Evolutionary conservation across 2,888 invertebrate species (phyloP).

Genomic region (Meta bourneti): DNA sequence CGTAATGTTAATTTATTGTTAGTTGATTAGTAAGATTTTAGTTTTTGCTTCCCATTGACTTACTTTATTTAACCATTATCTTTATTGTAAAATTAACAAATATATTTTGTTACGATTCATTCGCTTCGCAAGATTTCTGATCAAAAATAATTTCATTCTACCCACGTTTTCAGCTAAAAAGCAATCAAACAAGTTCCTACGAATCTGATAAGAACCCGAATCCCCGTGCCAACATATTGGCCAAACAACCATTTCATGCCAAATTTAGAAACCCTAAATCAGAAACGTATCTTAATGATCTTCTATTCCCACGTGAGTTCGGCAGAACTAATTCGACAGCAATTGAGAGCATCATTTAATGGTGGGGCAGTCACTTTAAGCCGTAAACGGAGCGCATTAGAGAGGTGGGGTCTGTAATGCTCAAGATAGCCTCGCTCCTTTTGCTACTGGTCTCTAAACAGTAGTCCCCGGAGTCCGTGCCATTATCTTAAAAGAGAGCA

Average conservation of each 20-base stretch:
- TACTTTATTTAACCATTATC: no score
- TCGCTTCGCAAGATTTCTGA: no score
- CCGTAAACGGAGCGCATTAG: conserved; percentile 67
- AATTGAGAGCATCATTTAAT: conserved; percentile 69
- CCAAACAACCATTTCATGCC: conserved; percentile 41
- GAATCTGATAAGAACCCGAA: neutral
- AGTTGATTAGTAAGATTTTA: no score
- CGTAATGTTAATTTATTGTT: no score
- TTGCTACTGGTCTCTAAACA: conserved; percentile 57
- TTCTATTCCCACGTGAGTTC: conserved; percentile 62
- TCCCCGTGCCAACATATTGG: conserved; percentile 19
- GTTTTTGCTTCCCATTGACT: no score
- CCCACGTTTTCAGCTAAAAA: no score
- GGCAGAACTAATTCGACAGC: conserved; percentile 68
- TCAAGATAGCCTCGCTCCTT: conserved; percentile 66
- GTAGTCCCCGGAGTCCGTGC: conserved; percentile 29
- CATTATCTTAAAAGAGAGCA: conserved; percentile 62
- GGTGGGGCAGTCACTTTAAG: conserved; percentile 69
- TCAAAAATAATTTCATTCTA: no score
- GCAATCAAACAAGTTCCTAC: no score
- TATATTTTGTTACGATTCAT: no score
- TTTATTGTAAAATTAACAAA: no score
- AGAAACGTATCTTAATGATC: conserved; percentile 69
- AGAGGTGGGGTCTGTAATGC: conserved; percentile 56
- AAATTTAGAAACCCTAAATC: conserved; percentile 57